Evolutionary conservation across 2,113 vertebrate genomes (phyloP).

Genomic region (Piaya cayana): DNA sequence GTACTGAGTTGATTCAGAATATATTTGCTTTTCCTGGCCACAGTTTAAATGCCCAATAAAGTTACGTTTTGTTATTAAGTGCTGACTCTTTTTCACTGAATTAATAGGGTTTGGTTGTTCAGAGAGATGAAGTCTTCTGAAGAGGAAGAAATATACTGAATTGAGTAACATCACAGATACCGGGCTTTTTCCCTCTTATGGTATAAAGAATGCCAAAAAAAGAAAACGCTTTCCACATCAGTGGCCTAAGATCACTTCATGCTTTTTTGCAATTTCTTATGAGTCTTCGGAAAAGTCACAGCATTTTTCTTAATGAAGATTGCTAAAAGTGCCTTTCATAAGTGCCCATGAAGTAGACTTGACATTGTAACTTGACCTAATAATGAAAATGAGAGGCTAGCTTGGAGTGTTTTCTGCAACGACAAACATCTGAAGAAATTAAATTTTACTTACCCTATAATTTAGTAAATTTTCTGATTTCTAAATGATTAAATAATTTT

Average conservation of each 20-base stretch:
- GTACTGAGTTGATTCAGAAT: background rate
- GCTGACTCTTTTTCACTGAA: conserved; percentile 27
- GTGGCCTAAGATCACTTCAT: background rate
- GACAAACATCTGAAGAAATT: conserved; percentile 11
- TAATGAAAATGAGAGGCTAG: background rate
- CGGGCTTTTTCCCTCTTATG: background rate
- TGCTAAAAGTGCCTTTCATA: background rate
- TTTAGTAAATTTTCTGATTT: background rate
- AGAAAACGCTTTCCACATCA: background rate
- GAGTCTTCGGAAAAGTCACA: background rate
- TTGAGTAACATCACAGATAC: background rate
- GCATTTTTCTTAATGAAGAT: background rate
- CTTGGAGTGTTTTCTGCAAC: background rate
- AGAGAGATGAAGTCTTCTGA: conserved; percentile 24
- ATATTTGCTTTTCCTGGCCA: conserved; percentile 55
- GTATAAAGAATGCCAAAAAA: background rate
- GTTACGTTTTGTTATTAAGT: conserved; percentile 45
- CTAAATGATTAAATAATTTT: conserved; percentile 2
- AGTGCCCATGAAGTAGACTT: background rate
- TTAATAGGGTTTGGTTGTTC: conserved; percentile 29
- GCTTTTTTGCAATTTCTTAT: background rate
- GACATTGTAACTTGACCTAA: background rate
- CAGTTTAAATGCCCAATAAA: conserved; percentile 15
- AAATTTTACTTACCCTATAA: background rate
- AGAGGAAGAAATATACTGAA: conserved; percentile 8